phyloP scores from a whole-genome alignment of 2,797 vertebrate species.

The Acipenser ruthenus region DNA sequence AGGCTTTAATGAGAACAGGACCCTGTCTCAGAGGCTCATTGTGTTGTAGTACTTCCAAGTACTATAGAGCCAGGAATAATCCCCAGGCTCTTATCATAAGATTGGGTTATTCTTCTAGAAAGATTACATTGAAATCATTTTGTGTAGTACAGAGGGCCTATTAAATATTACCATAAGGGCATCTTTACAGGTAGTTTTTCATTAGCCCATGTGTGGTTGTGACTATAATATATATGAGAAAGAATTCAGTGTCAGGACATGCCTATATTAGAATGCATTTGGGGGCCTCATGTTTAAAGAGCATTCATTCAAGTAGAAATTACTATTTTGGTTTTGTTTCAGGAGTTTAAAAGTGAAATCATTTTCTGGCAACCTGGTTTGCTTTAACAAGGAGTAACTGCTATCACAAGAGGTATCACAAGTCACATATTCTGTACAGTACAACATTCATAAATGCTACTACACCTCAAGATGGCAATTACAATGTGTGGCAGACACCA shows the following conservation, averaged over 20 bases:
- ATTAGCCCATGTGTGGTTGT: neutral
- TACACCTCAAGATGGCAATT: too few relatives aligned
- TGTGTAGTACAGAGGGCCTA: neutral
- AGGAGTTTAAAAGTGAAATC: neutral
- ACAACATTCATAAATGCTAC: too few relatives aligned
- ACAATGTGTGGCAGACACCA: too few relatives aligned
- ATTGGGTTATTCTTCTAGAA: neutral
- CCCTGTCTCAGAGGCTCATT: neutral
- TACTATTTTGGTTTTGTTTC: too few relatives aligned
- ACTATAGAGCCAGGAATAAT: conserved; percentile 1
- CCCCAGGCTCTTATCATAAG: neutral
- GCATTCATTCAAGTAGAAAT: too few relatives aligned
- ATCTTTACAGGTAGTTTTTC: neutral
- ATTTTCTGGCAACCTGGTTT: neutral
- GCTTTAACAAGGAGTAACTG: neutral
- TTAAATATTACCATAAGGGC: neutral
- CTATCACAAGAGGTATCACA: too few relatives aligned
- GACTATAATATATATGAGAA: neutral
- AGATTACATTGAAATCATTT: neutral
- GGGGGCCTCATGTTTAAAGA: neutral
- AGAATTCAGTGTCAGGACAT: neutral
- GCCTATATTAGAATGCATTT: neutral
- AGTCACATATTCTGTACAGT: too few relatives aligned
- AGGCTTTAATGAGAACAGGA: too few relatives aligned
- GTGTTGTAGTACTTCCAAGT: neutral